A percentile compares a stretch with the other conserved stretches of the same genome.
phyloP scores from a whole-genome alignment of 2,113 vertebrate species.

The Semnornis frantzii region DNA sequence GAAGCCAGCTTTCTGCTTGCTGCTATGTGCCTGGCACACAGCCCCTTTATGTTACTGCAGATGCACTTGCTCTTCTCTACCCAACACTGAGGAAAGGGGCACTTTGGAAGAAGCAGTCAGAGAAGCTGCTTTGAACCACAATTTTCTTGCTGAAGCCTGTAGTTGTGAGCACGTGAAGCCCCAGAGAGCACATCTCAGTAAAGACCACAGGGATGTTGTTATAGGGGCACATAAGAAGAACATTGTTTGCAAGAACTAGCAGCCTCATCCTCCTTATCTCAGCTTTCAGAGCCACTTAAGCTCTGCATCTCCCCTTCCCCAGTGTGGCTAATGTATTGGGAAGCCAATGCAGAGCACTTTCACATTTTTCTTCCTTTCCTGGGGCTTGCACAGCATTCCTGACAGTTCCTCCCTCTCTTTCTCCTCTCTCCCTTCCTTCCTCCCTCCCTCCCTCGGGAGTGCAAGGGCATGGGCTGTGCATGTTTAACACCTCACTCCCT shows the following conservation, averaged over 20 bases:
- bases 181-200: neutral
- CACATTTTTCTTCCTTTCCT: neutral
- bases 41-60: slow-evolving; percentile 70
- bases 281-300: neutral
- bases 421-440: no score
- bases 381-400: neutral
- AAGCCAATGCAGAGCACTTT: neutral
- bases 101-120: neutral
- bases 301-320: neutral
- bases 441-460: neutral
- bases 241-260: neutral
- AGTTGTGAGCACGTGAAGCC: rapidly evolving
- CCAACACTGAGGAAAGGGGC: slow-evolving; percentile 71
- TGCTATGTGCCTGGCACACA: slow-evolving; percentile 58
- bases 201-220: rapidly evolving
- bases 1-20: slow-evolving; percentile 70
- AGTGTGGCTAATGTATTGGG: neutral
- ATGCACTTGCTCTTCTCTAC: slow-evolving; percentile 67
- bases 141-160: neutral
- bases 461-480: neutral
- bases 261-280: neutral
- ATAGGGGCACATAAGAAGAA: neutral
- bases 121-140: neutral
- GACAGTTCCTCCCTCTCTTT: no score
- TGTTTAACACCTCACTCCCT: neutral